A percentile compares a stretch with the other conserved stretches of the same genome.
Conservation (phyloP, 2,113 vertebrate genomes). For the Petaurus breviceps region DNA sequence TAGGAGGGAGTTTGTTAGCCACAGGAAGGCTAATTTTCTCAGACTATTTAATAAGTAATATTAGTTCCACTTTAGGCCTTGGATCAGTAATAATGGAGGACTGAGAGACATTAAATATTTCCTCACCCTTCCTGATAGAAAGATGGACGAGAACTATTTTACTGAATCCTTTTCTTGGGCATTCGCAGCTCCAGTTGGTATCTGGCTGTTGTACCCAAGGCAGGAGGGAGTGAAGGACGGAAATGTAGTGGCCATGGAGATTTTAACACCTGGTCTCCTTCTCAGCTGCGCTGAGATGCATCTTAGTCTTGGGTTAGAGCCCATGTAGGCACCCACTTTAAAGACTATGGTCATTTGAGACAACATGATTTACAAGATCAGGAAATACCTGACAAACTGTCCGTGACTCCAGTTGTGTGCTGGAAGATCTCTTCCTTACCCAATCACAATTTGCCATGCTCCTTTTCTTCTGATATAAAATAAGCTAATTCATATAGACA, state of each 20-base stretch:
- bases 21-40: not conserved
- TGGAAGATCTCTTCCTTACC: not conserved
- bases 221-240: not conserved
- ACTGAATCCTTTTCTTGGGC: not conserved
- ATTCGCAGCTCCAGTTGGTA: not conserved
- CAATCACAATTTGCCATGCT: not conserved
- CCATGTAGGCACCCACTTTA: not conserved
- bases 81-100: not conserved
- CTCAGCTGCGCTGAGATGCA: not conserved
- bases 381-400: not conserved
- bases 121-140: not conserved
- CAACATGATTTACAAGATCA: not conserved
- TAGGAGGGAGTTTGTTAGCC: not conserved
- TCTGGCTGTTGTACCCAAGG: not conserved
- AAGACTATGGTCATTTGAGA: not conserved
- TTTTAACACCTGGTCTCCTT: not conserved
- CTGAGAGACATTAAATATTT: not conserved
- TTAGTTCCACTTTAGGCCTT: not conserved
- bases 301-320: not conserved
- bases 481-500: not conserved
- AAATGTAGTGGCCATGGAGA: not conserved
- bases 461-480: not conserved
- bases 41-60: not conserved
- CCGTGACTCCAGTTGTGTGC: not conserved
- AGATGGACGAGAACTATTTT: not conserved